Percentiles rank a stretch among this genome's conserved stretches.
Evolutionary conservation across 2,797 vertebrate species (phyloP).

Genomic region (Oophaga sylvatica): DNA sequence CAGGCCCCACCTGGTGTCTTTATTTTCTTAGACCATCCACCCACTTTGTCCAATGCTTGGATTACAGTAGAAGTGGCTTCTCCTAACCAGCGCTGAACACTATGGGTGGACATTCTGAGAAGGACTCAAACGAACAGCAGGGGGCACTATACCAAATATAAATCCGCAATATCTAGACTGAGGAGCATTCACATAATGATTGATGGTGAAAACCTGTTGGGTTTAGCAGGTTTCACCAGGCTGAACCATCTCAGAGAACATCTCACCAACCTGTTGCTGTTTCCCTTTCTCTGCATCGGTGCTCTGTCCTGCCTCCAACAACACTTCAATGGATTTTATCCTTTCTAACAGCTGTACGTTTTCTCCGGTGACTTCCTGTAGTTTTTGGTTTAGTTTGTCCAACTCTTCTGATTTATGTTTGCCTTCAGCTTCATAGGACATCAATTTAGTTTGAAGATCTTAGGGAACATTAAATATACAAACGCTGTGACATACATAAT

Average conservation of each 20-base stretch:
- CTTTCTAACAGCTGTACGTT: constrained; percentile 82
- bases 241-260: background rate
- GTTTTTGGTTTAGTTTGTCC: constrained; percentile 75
- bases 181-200: no score
- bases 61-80: no score
- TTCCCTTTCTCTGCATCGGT: constrained; percentile 71
- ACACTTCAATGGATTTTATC: constrained; percentile 81
- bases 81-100: no score
- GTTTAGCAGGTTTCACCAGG: no score
- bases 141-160: no score
- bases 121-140: no score
- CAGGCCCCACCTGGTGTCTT: no score
- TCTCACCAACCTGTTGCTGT: constrained; percentile 68
- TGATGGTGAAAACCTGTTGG: no score
- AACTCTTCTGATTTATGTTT: constrained; percentile 77
- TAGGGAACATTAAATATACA: background rate
- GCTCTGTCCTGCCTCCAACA: constrained; percentile 84
- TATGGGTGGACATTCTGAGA: no score
- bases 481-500: background rate
- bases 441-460: constrained; percentile 82
- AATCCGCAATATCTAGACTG: no score
- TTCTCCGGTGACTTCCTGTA: constrained; percentile 77
- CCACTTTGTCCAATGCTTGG: no score
- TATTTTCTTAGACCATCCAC: no score
- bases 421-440: constrained; percentile 78